Base-by-base conservation (phyloP, 2,797 vertebrate species). In the Oceanodroma leucorhoa region DNA sequence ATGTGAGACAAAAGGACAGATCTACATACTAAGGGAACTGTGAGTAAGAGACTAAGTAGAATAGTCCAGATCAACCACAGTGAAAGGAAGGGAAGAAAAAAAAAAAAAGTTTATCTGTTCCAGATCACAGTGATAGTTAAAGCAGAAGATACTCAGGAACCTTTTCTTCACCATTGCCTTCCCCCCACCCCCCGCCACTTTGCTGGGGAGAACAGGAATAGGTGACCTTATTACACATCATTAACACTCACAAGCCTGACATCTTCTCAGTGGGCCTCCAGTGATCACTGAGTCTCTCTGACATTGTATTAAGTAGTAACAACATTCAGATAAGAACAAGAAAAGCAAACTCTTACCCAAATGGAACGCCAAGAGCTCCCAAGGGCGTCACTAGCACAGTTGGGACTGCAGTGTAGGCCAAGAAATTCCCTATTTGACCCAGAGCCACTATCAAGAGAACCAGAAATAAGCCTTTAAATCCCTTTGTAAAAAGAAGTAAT, bases 291-390 rank as follows among this genome's bases (percentile, higher is more conserved):
- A 86, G 41, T 58, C 66, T 34, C 38, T 50, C 46, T 70, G 18
- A 73, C 21, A 80, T 89, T 82, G 77, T 51, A 26, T 57, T 19
- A 86, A 84, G 58, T 22, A 78, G 61, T 46, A 94, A 70, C 24
- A 50, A 60, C 13, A 83, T 45, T 62, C 54, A 81, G 80, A 87
- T 83, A 75, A 91, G 96, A 87, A 81, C 51, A 95, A 57, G 88
- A 75, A 96, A 96, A 91, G 61, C 79, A 93, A 97, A 89, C 87
- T 95, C 98, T 99, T 96, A 99, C 99, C 99, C 99, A 97, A 99
- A 99, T 7, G 99, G 98, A 80, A 99, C 99, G 34, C 99, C 99
- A 23, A 99, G 98, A n/a, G 99, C 99, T 94, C 99, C 99, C 64
- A 99, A 96, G 7, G 99, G 99, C 1, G 99, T 99, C 62, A 99